A percentile compares a stretch with the other conserved stretches of the same genome.
phyloP scores from a whole-genome alignment of 1,140 invertebrate species.

The Sycophaga agraensis region DNA sequence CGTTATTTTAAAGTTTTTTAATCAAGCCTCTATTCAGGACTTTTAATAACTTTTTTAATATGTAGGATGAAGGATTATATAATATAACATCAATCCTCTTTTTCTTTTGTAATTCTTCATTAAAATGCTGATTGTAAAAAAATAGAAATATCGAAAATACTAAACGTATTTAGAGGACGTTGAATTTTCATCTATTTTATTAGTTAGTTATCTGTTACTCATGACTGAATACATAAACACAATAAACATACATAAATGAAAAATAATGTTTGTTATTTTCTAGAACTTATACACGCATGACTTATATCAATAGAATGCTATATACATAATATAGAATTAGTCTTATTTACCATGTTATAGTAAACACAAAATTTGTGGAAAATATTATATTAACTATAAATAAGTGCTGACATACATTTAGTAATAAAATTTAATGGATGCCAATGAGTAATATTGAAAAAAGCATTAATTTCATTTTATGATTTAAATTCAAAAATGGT shows the following conservation, averaged over 20 bases:
- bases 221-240: background rate
- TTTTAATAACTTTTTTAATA: constrained; percentile 28
- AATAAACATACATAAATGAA: background rate
- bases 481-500: too few relatives aligned
- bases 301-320: too few relatives aligned
- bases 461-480: too few relatives aligned
- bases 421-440: too few relatives aligned
- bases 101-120: constrained; percentile 11
- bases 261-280: too few relatives aligned
- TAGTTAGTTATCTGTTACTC: constrained; percentile 6
- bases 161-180: constrained; percentile 3
- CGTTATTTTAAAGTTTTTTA: constrained; percentile 27
- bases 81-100: background rate
- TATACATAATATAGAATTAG: too few relatives aligned
- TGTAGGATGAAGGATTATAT: constrained; percentile 15
- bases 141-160: background rate
- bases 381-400: too few relatives aligned
- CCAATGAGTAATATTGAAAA: too few relatives aligned
- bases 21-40: constrained; percentile 20
- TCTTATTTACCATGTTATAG: too few relatives aligned
- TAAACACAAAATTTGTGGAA: too few relatives aligned
- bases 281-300: constrained; percentile 5
- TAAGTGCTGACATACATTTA: too few relatives aligned
- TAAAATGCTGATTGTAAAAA: constrained; percentile 1
- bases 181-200: constrained; percentile 26